phyloP scores from a whole-genome alignment of 2,113 vertebrate genomes.

The Mohoua ochrocephala region DNA sequence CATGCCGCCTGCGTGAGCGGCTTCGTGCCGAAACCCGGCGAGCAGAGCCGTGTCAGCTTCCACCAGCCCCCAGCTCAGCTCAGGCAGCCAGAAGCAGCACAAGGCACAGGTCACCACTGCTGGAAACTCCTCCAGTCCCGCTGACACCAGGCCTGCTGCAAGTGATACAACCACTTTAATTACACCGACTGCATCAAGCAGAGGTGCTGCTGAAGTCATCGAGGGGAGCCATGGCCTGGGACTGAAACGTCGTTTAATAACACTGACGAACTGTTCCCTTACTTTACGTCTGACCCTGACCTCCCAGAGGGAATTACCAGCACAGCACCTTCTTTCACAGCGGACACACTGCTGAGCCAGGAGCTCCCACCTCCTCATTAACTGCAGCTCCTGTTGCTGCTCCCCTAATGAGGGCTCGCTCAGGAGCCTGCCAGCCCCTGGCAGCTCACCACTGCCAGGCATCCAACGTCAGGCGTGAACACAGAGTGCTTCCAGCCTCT shows the following conservation, averaged over 20 bases:
- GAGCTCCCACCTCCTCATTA: constrained; percentile 6
- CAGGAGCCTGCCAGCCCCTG: neutral
- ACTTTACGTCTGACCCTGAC: neutral
- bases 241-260: neutral
- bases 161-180: neutral
- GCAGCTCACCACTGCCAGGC: neutral
- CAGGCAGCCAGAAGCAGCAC: neutral
- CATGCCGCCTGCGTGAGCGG: neutral
- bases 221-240: neutral
- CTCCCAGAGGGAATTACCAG: neutral
- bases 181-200: neutral
- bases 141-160: neutral
- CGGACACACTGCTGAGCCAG: fast-evolving
- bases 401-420: neutral
- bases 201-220: neutral
- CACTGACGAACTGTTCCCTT: neutral
- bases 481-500: neutral
- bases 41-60: neutral
- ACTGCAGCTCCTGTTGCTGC: neutral
- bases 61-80: neutral
- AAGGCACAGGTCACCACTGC: neutral
- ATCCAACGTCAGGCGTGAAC: neutral
- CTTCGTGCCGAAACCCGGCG: fast-evolving
- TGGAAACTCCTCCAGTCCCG: neutral
- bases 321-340: neutral